Conservation (phyloP, 2,797 vertebrate genomes). For the Vultur gryphus region DNA sequence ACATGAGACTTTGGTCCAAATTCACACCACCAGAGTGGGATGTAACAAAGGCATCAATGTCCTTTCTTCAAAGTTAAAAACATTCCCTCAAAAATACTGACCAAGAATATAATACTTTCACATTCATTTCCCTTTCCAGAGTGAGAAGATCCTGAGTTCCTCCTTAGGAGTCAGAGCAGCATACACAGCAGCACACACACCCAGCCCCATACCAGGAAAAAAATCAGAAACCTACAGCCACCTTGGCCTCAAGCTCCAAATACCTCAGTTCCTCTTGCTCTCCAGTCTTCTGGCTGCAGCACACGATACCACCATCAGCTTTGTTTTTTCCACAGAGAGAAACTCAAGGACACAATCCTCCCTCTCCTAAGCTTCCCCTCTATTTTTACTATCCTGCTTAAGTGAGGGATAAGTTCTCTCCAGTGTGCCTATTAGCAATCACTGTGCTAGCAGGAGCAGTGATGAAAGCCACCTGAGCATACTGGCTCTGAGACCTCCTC, state of each 20-base stretch:
- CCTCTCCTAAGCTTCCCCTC: rapidly evolving
- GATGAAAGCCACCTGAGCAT: background rate
- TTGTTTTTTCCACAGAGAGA: background rate
- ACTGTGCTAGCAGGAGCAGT: background rate
- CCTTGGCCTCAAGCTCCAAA: background rate
- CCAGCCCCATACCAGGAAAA: background rate
- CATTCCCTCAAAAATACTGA: background rate
- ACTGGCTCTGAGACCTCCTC: background rate
- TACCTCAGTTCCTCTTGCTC: background rate
- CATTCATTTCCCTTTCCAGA: background rate
- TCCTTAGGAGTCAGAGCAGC: background rate
- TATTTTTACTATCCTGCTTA: background rate
- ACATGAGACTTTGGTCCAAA: background rate
- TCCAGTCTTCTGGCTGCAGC: background rate
- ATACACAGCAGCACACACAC: rapidly evolving
- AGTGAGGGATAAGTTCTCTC: background rate
- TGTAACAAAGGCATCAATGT: background rate
- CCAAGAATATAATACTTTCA: background rate
- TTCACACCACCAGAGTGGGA: background rate
- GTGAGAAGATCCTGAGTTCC: background rate
- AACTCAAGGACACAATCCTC: rapidly evolving
- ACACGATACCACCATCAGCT: rapidly evolving
- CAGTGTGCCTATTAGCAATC: background rate
- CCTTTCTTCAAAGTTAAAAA: background rate
- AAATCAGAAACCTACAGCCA: background rate